phyloP scores from a whole-genome alignment of 2,113 vertebrate genomes.

The Bagarius yarrelli region DNA sequence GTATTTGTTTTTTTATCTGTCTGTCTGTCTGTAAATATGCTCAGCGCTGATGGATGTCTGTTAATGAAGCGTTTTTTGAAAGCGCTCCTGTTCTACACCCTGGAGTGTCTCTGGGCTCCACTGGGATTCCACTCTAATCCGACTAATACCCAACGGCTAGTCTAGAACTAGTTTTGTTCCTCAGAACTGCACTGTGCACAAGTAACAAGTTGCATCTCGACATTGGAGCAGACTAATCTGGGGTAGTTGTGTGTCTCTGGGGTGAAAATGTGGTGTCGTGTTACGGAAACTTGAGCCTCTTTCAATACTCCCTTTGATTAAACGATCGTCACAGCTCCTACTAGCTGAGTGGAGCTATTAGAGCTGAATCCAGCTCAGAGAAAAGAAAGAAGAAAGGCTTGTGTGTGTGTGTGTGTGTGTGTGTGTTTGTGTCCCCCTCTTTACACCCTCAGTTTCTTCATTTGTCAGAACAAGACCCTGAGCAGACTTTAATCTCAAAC shows the following conservation, averaged over 20 bases:
- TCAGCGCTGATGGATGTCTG: not conserved
- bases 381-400: not conserved
- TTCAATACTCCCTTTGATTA: conserved; percentile 26
- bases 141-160: too few species aligned
- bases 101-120: not conserved
- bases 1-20: not conserved
- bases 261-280: conserved; percentile 7
- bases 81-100: not conserved
- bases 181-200: too few species aligned
- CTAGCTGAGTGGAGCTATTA: conserved; percentile 7
- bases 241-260: not conserved
- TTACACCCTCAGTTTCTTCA: conserved; percentile 61
- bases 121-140: not conserved
- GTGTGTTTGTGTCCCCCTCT: conserved; percentile 42
- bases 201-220: not conserved
- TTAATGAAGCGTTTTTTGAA: not conserved
- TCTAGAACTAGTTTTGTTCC: too few species aligned
- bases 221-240: not conserved
- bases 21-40: not conserved
- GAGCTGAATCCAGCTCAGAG: conserved; percentile 15
- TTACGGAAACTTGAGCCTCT: conserved; percentile 21
- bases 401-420: conserved; percentile 30
- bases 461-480: conserved; percentile 65
- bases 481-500: conserved; percentile 73
- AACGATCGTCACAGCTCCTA: not conserved